These are phyloP conservation scores for Conus canariensis DNA, from an alignment of 2,888 invertebrate genomes.

Conservation along the genomic window DNA sequence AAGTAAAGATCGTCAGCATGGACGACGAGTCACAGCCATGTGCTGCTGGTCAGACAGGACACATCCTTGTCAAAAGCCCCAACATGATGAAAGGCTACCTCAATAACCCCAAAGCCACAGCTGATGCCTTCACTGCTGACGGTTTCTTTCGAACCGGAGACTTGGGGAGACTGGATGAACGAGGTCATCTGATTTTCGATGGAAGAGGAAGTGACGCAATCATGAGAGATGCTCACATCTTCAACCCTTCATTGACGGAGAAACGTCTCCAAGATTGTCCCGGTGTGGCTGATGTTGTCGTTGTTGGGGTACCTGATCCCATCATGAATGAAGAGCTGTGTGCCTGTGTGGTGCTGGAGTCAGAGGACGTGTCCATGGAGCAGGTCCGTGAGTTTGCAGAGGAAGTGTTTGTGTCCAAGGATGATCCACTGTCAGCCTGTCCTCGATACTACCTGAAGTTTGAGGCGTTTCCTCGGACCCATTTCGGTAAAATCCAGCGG, in stretches of 20 bases:
- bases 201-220: slow-evolving; percentile 38
- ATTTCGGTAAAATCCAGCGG: background rate
- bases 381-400: slow-evolving; percentile 36
- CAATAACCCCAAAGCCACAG: slow-evolving; percentile 27
- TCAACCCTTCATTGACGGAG: slow-evolving; percentile 44
- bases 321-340: slow-evolving; percentile 38
- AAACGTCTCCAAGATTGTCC: slow-evolving; percentile 33
- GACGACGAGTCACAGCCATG: background rate
- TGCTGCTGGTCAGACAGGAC: background rate
- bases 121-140: slow-evolving; percentile 29
- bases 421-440: slow-evolving; percentile 24
- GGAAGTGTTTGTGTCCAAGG: background rate
- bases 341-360: slow-evolving; percentile 33
- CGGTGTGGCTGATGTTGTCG: slow-evolving; percentile 18
- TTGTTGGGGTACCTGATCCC: slow-evolving; percentile 42
- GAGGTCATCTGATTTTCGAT: slow-evolving; percentile 25
- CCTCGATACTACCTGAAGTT: slow-evolving; percentile 31
- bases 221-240: slow-evolving; percentile 38
- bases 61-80: slow-evolving; percentile 29
- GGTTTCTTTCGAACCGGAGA: slow-evolving; percentile 38
- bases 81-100: slow-evolving; percentile 27
- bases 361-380: slow-evolving; percentile 24
- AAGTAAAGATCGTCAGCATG: slow-evolving; percentile 21
- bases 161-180: slow-evolving; percentile 5
- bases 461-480: slow-evolving; percentile 29